Percentiles rank a stretch among this genome's conserved stretches.
These are phyloP conservation scores for Neria commutata DNA, from an alignment of 2,888 invertebrate genomes.

Conservation along the genomic window DNA sequence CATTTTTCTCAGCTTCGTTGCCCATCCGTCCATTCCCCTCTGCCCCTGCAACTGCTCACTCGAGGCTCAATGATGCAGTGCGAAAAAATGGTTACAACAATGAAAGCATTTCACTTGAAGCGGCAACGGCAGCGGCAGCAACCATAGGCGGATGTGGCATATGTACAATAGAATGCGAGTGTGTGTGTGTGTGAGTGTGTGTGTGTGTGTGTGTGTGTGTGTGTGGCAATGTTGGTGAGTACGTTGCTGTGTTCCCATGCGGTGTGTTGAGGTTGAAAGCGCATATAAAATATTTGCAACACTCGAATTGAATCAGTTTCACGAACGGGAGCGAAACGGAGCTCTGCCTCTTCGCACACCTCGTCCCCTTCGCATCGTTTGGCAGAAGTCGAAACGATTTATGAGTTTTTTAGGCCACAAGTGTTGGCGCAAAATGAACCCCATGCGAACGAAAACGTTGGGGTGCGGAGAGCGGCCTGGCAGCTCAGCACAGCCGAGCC, in stretches of 20 bases:
- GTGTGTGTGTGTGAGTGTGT: background rate
- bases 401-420: no score
- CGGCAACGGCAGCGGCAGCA: background rate
- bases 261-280: background rate
- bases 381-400: no score
- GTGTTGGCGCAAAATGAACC: no score
- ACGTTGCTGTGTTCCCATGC: background rate
- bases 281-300: slow-evolving; percentile 22
- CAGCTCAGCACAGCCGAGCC: no score
- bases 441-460: no score
- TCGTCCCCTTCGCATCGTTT: no score
- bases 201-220: background rate
- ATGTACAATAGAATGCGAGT: background rate
- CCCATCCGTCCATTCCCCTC: background rate
- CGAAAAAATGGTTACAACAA: slow-evolving; percentile 12
- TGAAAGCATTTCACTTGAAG: background rate
- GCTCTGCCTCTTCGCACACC: background rate
- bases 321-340: background rate
- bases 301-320: slow-evolving; percentile 25
- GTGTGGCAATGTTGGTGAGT: background rate
- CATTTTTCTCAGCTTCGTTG: slow-evolving; percentile 21
- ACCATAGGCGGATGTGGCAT: no score
- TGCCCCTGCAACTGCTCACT: background rate
- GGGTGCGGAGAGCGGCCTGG: no score
- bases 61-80: slow-evolving; percentile 14